These are phyloP conservation scores for Cataglyphis altisquamis DNA, from an alignment of 2,888 invertebrate genomes.

Conservation along the genomic window DNA sequence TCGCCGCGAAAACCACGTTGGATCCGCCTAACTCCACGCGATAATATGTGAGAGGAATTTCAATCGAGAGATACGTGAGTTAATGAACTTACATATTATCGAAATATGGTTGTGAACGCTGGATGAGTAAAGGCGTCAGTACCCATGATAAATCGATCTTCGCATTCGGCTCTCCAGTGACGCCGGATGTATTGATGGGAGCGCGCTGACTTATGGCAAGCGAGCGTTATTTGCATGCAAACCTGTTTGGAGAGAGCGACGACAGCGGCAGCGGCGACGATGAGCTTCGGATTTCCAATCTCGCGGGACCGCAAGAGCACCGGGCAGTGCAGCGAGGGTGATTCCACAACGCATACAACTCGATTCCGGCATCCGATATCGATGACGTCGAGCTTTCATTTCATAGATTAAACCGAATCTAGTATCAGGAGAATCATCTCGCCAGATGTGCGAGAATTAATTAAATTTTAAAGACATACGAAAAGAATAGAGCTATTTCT, in stretches of 20 bases:
- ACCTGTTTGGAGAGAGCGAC: conserved; percentile 68
- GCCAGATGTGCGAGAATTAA: neutral
- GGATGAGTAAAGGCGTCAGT: conserved; percentile 22
- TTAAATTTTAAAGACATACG: neutral
- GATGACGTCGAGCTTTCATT: conserved; percentile 33
- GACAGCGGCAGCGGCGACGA: conserved; percentile 40
- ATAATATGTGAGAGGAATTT: neutral
- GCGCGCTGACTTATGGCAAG: conserved; percentile 70
- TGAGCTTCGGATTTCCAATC: conserved; percentile 70
- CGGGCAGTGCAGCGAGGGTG: conserved; percentile 29
- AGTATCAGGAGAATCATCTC: neutral
- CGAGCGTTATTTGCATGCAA: conserved; percentile 75
- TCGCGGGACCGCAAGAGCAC: conserved; percentile 62
- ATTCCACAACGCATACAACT: conserved; percentile 18
- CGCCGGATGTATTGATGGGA: conserved; percentile 53
- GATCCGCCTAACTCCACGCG: conserved; percentile 25
- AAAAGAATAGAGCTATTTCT: neutral
- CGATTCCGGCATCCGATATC: conserved; percentile 33
- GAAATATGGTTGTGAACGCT: neutral
- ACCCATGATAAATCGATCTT: conserved; percentile 37
- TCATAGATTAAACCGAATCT: conserved; percentile 24
- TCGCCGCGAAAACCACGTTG: conserved; percentile 50
- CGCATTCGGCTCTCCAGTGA: conserved; percentile 22
- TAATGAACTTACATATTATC: neutral
- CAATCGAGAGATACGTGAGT: neutral